Evolutionary conservation across 2,113 vertebrate species (phyloP).

Genomic region (Hoplias malabaricus): DNA sequence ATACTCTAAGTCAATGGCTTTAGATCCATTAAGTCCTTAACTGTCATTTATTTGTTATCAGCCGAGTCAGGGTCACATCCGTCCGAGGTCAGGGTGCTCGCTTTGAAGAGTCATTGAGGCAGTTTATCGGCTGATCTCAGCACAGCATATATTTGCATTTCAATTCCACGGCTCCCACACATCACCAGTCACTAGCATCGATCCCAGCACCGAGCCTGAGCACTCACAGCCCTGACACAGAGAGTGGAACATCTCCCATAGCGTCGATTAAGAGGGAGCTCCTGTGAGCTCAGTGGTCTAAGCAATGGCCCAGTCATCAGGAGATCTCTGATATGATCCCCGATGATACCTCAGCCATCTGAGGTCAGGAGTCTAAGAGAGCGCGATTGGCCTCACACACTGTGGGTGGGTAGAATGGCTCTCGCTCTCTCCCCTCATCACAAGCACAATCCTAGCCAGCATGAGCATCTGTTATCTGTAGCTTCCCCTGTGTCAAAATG

Average conservation of each 20-base stretch:
- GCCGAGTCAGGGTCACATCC: not conserved
- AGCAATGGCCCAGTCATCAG: too few species aligned
- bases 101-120: slow-evolving; percentile 39
- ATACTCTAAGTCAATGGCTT: not conserved
- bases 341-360: too few species aligned
- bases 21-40: slow-evolving; percentile 3
- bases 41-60: slow-evolving; percentile 35
- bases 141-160: slow-evolving; percentile 39
- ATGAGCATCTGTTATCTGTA: too few species aligned
- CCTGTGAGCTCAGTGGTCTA: too few species aligned
- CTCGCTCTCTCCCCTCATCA: too few species aligned
- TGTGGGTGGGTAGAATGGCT: too few species aligned
- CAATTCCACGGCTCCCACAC: slow-evolving; percentile 7
- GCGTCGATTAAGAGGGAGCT: not conserved
- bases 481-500: too few species aligned
- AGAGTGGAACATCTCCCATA: not conserved
- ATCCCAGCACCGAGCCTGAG: not conserved
- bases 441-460: too few species aligned
- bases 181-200: slow-evolving; percentile 6
- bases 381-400: too few species aligned
- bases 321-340: too few species aligned
- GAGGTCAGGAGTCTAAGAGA: too few species aligned
- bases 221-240: not conserved
- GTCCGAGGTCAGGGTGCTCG: slow-evolving; percentile 24
- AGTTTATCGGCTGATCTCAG: slow-evolving; percentile 29